These are phyloP conservation scores for Nycticebus coucang DNA, from an alignment of 2,113 vertebrate genomes.

Conservation along the genomic window DNA sequence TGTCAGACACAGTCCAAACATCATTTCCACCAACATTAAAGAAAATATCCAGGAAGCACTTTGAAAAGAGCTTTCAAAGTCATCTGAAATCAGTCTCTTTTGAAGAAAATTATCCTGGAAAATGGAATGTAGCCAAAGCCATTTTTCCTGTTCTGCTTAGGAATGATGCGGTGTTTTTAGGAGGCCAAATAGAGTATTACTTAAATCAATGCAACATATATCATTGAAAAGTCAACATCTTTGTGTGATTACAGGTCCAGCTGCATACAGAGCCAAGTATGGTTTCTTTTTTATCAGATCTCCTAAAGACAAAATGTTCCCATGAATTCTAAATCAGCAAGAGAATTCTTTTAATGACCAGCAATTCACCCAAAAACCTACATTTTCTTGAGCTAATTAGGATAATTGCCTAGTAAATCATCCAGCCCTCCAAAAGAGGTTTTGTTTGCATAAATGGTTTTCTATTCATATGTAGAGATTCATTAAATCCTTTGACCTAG, in stretches of 20 bases:
- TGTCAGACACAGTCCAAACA: not conserved
- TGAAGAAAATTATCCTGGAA: constrained; percentile 57
- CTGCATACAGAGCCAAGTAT: constrained; percentile 4
- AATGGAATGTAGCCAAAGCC: constrained; percentile 40
- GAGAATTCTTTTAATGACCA: constrained; percentile 53
- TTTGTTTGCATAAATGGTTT: constrained; percentile 57
- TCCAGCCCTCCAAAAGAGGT: constrained; percentile 25
- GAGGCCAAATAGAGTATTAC: constrained; percentile 35
- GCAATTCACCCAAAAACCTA: constrained; percentile 61
- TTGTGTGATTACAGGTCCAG: not conserved
- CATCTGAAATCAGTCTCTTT: constrained; percentile 53
- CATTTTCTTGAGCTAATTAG: constrained; percentile 62
- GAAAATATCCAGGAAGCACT: not conserved
- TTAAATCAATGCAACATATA: not conserved
- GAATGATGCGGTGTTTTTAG: constrained; percentile 17
- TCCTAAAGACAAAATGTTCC: constrained; percentile 61
- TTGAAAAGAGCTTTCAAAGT: constrained; percentile 37
- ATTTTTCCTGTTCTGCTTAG: constrained; percentile 21
- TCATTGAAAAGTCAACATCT: not conserved
- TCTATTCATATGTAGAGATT: constrained; percentile 8
- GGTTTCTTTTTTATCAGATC: constrained; percentile 49
- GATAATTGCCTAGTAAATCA: constrained; percentile 64
- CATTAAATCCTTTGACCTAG: constrained; percentile 47
- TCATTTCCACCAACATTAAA: constrained; percentile 23
- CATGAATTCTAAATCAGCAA: constrained; percentile 52